Conservation (phyloP, 2,797 vertebrate genomes). For the Agapornis canus region DNA sequence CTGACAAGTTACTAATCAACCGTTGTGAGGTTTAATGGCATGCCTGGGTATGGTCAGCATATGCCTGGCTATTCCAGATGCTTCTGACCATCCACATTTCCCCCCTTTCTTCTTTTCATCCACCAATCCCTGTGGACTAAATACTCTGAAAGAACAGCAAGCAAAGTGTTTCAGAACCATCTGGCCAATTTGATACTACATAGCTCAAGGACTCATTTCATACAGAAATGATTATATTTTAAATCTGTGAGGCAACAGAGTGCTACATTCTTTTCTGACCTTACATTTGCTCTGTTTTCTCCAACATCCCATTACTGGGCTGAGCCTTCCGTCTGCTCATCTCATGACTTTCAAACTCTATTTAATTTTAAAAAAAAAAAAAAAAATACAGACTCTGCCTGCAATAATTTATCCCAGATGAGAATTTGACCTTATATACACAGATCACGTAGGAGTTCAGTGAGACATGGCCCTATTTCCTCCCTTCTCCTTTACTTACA, state of each 20-base stretch:
- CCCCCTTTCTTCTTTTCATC: background rate
- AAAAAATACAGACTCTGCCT: background rate
- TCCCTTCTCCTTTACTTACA: background rate
- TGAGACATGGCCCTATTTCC: slow-evolving; percentile 9
- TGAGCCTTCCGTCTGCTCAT: slow-evolving; percentile 1
- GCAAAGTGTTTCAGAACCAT: background rate
- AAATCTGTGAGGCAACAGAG: background rate
- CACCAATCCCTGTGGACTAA: background rate
- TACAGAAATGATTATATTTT: background rate
- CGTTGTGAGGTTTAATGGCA: background rate
- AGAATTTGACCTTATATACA: slow-evolving; percentile 26
- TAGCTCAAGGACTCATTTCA: background rate
- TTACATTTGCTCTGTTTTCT: background rate
- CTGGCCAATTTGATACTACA: background rate
- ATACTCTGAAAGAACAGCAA: background rate
- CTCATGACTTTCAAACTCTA: slow-evolving; percentile 6
- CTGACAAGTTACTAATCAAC: background rate
- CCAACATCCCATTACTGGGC: background rate
- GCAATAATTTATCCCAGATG: slow-evolving; percentile 50
- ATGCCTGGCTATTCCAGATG: background rate
- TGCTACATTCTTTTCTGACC: background rate
- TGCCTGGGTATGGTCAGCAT: background rate
- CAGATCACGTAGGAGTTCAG: background rate
- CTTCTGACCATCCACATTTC: rapidly evolving
- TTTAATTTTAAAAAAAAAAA: background rate